These are phyloP conservation scores for Eufriesea mexicana DNA, from an alignment of 1,140 invertebrate genomes.

Conservation along the genomic window DNA sequence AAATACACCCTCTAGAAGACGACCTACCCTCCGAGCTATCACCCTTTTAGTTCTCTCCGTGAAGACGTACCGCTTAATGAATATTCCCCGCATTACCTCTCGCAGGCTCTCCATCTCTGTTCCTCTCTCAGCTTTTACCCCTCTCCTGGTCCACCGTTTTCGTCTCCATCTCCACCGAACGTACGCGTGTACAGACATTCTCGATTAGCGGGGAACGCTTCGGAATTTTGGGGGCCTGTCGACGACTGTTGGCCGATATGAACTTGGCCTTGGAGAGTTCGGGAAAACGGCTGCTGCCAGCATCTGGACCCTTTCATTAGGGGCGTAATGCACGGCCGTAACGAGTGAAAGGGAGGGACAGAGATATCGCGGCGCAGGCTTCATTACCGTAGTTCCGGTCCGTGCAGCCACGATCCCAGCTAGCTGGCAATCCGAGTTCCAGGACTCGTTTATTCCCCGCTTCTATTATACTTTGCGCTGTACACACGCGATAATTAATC, in stretches of 20 bases:
- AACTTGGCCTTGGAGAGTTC: conserved; percentile 7
- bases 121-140: no score
- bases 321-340: not conserved
- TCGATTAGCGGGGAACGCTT: not conserved
- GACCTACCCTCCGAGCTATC: no score
- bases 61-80: conserved; percentile 8
- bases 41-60: no score
- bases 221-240: not conserved
- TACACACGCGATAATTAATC: conserved; percentile 35
- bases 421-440: conserved; percentile 24
- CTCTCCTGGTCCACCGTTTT: not conserved
- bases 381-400: conserved; percentile 22
- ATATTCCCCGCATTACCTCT: conserved; percentile 1
- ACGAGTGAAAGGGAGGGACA: not conserved
- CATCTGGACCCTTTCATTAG: not conserved
- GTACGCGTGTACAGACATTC: not conserved
- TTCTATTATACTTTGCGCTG: conserved; percentile 7
- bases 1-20: no score
- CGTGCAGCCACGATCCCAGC: not conserved
- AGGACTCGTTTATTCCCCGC: conserved; percentile 1
- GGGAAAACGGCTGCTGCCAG: not conserved
- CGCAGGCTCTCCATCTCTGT: not conserved
- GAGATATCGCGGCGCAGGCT: not conserved
- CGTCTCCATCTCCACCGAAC: not conserved
- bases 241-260: not conserved